These are phyloP conservation scores for Masnerella sp. DNA, from an alignment of 2,888 invertebrate species.

Conservation along the genomic window DNA sequence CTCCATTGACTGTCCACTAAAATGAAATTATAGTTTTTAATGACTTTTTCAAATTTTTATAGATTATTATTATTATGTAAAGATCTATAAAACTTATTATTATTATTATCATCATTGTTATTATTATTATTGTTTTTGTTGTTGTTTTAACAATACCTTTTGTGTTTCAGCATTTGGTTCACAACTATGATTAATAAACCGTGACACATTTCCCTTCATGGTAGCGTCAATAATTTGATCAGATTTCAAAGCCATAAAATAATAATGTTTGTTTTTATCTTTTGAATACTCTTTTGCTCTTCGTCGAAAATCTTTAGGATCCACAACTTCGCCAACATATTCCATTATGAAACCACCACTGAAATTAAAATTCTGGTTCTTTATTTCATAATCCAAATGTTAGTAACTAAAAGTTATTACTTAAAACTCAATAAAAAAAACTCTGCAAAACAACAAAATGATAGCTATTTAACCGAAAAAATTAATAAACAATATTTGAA, in stretches of 20 bases:
- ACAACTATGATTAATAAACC: slow-evolving; percentile 99
- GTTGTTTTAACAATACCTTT: slow-evolving; percentile 79
- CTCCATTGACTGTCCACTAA: slow-evolving; percentile 92
- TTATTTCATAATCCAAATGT: too few relatives aligned
- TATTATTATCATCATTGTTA: too few relatives aligned
- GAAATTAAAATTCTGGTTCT: slow-evolving; percentile 61
- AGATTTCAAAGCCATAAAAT: slow-evolving; percentile 97
- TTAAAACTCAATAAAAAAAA: too few relatives aligned
- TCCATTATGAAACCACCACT: slow-evolving; percentile 98
- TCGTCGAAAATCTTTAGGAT: slow-evolving; percentile 92
- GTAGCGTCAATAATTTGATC: slow-evolving; percentile 98
- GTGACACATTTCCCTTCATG: slow-evolving; percentile 94
- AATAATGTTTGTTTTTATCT: slow-evolving; percentile 94
- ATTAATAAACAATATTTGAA: too few relatives aligned
- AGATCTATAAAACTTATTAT: too few relatives aligned
- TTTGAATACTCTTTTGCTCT: slow-evolving; percentile 93
- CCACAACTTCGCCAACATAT: slow-evolving; percentile 98
- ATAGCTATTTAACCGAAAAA: too few relatives aligned
- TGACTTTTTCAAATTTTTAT: too few relatives aligned
- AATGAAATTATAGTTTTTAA: not conserved
- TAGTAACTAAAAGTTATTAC: too few relatives aligned
- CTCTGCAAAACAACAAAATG: too few relatives aligned
- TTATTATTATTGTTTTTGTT: slow-evolving; percentile 6
- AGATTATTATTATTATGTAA: too few relatives aligned
- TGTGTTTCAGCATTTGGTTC: slow-evolving; percentile 99